phyloP scores from a whole-genome alignment of 2,113 vertebrate genomes.

The Caranx ignobilis region DNA sequence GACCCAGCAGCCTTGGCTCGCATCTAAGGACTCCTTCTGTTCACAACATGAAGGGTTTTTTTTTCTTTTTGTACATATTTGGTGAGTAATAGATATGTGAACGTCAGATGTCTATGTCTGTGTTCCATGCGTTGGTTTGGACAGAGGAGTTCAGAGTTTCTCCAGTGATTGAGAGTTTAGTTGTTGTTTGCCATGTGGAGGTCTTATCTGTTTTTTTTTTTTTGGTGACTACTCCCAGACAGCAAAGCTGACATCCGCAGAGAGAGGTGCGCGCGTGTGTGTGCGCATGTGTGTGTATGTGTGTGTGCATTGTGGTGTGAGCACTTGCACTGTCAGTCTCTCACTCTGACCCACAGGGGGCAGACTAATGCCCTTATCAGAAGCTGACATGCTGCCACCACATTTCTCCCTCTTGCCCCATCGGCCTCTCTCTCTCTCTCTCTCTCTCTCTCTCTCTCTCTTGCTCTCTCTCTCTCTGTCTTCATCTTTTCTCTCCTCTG shows the following conservation, averaged over 20 bases:
- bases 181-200: constrained; percentile 58
- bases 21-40: constrained; percentile 53
- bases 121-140: constrained; percentile 51
- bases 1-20: constrained; percentile 71
- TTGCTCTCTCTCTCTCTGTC: background rate
- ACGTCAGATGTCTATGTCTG: constrained; percentile 30
- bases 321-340: constrained; percentile 60
- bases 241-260: constrained; percentile 74
- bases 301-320: background rate
- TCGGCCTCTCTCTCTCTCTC: constrained; percentile 32
- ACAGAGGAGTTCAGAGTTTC: constrained; percentile 45
- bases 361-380: constrained; percentile 85
- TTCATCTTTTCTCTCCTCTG: constrained; percentile 32
- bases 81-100: constrained; percentile 34
- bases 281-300: constrained; percentile 11
- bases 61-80: constrained; percentile 29
- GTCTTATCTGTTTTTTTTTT: constrained; percentile 71
- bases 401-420: constrained; percentile 68
- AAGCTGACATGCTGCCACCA: constrained; percentile 77
- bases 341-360: constrained; percentile 81
- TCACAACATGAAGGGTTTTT: constrained; percentile 37
- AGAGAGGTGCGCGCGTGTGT: constrained; percentile 32
- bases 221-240: constrained; percentile 60
- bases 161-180: constrained; percentile 57
- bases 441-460: constrained; percentile 28